A percentile compares a stretch with the other conserved stretches of the same genome.
Evolutionary conservation across 2,888 invertebrate species (phyloP).

Genomic region (Phasia obesa): DNA sequence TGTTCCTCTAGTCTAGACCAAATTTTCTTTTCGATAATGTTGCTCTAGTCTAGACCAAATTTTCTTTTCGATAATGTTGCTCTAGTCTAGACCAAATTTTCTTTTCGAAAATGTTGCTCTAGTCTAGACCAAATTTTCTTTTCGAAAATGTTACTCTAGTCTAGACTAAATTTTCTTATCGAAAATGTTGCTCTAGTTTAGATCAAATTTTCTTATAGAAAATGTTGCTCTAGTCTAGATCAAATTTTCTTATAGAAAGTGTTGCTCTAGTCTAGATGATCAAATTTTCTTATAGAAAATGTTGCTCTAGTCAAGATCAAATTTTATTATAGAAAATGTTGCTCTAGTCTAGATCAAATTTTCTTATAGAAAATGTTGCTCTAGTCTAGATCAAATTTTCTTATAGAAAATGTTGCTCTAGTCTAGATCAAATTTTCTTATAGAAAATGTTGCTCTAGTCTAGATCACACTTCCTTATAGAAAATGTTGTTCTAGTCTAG

Average conservation of each 20-base stretch:
- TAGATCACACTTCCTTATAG: neutral
- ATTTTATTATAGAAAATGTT: conserved; percentile 1
- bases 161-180: neutral
- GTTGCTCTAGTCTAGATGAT: neutral
- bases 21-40: too few relatives aligned
- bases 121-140: too few relatives aligned
- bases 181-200: neutral
- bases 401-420: neutral
- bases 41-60: too few relatives aligned
- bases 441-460: neutral
- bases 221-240: neutral
- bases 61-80: too few relatives aligned
- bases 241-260: neutral
- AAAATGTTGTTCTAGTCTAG: neutral
- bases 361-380: neutral
- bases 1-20: too few relatives aligned
- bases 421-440: neutral
- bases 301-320: neutral
- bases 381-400: neutral
- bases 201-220: neutral
- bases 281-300: neutral
- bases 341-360: neutral
- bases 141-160: too few relatives aligned
- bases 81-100: neutral
- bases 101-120: too few relatives aligned